These are phyloP conservation scores for Gastrophysa polygoni DNA, from an alignment of 2,888 invertebrate genomes.

Conservation along the genomic window DNA sequence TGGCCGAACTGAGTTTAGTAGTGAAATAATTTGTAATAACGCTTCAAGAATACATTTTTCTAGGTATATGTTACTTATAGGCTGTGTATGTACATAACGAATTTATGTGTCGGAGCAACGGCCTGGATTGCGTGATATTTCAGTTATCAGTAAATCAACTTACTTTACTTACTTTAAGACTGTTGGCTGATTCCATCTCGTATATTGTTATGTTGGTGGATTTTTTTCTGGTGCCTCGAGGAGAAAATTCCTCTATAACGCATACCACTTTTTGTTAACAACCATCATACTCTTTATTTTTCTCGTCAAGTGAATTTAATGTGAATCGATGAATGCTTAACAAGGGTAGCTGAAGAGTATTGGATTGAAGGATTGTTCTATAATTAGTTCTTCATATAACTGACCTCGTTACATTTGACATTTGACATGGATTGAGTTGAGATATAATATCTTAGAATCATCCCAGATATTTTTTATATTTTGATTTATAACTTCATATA, in stretches of 20 bases:
- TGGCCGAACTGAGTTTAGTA: background rate
- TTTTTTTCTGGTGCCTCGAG: constrained; percentile 24
- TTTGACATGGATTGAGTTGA: too few relatives aligned
- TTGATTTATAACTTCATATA: too few relatives aligned
- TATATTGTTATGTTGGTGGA: constrained; percentile 48
- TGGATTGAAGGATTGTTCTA: too few relatives aligned
- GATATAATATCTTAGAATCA: too few relatives aligned
- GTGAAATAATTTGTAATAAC: background rate
- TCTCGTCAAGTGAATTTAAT: too few relatives aligned
- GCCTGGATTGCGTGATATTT: constrained; percentile 50
- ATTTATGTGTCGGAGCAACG: constrained; percentile 52
- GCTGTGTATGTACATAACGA: constrained; percentile 58
- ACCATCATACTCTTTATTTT: background rate
- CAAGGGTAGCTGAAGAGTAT: too few relatives aligned
- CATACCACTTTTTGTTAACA: background rate
- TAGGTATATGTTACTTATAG: constrained; percentile 54
- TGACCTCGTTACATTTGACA: too few relatives aligned
- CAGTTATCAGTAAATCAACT: constrained; percentile 57
- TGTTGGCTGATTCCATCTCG: constrained; percentile 55
- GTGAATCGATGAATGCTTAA: too few relatives aligned
- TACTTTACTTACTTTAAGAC: constrained; percentile 56
- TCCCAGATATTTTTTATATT: too few relatives aligned
- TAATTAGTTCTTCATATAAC: too few relatives aligned
- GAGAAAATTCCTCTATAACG: constrained; percentile 25
- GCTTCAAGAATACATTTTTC: background rate